These are phyloP conservation scores for Danio jaintianensis DNA, from an alignment of 2,797 vertebrate genomes.

Conservation along the genomic window DNA sequence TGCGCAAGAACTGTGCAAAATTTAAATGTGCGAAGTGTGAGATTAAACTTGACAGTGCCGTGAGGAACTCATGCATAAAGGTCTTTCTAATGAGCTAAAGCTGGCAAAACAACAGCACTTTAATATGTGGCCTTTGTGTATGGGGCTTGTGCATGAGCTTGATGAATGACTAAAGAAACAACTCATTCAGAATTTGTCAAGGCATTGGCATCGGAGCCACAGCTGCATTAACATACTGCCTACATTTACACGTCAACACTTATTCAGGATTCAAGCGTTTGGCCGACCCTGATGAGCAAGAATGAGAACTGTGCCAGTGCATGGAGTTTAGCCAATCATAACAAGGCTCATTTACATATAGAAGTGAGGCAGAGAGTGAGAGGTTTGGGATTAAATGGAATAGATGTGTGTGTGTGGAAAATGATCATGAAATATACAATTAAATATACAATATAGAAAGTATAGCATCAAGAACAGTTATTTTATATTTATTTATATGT, in stretches of 20 bases:
- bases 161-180: background rate
- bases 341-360: background rate
- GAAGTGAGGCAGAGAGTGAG: background rate
- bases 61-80: conserved; percentile 25
- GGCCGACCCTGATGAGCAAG: conserved; percentile 16
- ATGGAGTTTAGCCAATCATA: conserved; percentile 13
- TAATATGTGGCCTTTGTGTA: conserved; percentile 6
- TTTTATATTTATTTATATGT: no score
- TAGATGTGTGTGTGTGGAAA: background rate
- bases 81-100: conserved; percentile 32
- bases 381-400: background rate
- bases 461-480: no score
- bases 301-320: conserved; percentile 3
- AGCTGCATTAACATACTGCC: conserved; percentile 22
- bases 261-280: conserved; percentile 10
- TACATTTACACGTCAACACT: conserved; percentile 21
- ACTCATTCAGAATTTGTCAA: conserved; percentile 20
- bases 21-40: conserved; percentile 6
- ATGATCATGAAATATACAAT: background rate
- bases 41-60: conserved; percentile 30
- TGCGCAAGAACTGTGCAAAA: background rate
- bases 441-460: no score
- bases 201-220: conserved; percentile 16
- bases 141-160: background rate
- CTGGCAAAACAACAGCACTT: conserved; percentile 33